phyloP scores from a whole-genome alignment of 2,113 vertebrate species.

The Pollachius pollachius region DNA sequence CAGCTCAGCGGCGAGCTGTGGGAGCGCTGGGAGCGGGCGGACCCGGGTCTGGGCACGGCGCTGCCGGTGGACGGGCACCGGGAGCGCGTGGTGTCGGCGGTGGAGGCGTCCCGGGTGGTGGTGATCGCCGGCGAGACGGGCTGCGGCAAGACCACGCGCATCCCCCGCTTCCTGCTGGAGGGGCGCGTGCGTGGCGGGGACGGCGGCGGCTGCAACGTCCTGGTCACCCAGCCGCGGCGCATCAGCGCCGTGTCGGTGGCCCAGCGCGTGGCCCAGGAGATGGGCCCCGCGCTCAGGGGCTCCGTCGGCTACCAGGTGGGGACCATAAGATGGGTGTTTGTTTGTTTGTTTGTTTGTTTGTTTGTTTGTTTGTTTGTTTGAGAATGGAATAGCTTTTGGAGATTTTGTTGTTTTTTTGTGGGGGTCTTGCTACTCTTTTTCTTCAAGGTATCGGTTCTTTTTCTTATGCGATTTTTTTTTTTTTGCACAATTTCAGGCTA shows the following conservation, averaged over 20 bases:
- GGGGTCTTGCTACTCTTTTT: too few species aligned
- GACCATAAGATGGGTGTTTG: neutral
- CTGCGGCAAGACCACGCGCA: slow-evolving; percentile 93
- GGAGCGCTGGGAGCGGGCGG: slow-evolving; percentile 78
- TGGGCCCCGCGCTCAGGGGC: slow-evolving; percentile 83
- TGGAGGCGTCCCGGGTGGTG: slow-evolving; percentile 83
- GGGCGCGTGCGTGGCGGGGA: slow-evolving; percentile 75
- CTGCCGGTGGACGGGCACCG: slow-evolving; percentile 87
- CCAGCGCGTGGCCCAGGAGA: slow-evolving; percentile 87
- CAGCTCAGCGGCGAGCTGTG: slow-evolving; percentile 75
- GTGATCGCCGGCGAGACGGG: slow-evolving; percentile 93
- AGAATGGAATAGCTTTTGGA: too few species aligned
- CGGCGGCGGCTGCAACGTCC: slow-evolving; percentile 85
- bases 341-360: too few species aligned
- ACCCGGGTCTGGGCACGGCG: slow-evolving; percentile 60
- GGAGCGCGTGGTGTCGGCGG: slow-evolving; percentile 78
- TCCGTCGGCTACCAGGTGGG: slow-evolving; percentile 88
- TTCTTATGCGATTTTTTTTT: too few species aligned
- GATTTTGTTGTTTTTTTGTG: too few species aligned
- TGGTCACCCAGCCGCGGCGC: slow-evolving; percentile 92
- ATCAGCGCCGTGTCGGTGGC: slow-evolving; percentile 96
- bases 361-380: too few species aligned
- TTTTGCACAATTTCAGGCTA: too few species aligned
- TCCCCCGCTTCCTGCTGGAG: slow-evolving; percentile 92
- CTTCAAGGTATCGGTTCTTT: too few species aligned